Base-by-base conservation (phyloP, 2,888 invertebrate genomes). In the Resseliella maxima region DNA sequence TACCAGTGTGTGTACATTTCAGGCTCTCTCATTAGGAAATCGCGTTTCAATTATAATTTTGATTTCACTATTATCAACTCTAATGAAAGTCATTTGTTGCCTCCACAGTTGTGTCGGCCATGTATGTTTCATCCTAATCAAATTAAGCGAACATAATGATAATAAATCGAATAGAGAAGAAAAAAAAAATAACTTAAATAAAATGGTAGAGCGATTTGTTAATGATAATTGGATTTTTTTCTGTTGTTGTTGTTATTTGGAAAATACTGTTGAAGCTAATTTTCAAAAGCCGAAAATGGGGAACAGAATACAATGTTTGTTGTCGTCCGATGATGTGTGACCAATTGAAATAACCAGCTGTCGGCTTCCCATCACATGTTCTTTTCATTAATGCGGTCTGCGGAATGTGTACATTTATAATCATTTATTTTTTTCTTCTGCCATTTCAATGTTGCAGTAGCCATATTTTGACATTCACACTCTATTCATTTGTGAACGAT, bases 311-410 rank as follows among this genome's bases (percentile, higher is more conserved):
- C 35, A 38, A 83, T 83, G 83, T 38, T 38, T 38, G 36, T 38
- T 38, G 83, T 38, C 83, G 38, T 83, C 38, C 36, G 38, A 83
- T 83, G 38, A 83, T 83, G 83, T 83, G 83, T 83, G 83, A 83
- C 83, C 83, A 83, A 83, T 83, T 38, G 83, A 38, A 38, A 83
- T 38, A 83, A 83, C 38, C 83, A 83, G 83, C 83, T 83, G 83
- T n/a, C 38, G 83, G 83, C 24, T 83, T 36, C 83, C 24, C 36
- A 31, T 72, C 72, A 72, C 21, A 72, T 72, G 72, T 35, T 27
- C 72, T 35, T 31, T 72, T 72, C 31, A 72, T 72, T 15, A 72
- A 72, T 72, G 72, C 72, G 72, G 72, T 72, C 15, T n/a, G n/a
- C n/a, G n/a, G n/a, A 24, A 59, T 18, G 10, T 50, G n/a, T 50